Evolutionary conservation across 2,797 vertebrate genomes (phyloP).

Genomic region (Nasua narica): DNA sequence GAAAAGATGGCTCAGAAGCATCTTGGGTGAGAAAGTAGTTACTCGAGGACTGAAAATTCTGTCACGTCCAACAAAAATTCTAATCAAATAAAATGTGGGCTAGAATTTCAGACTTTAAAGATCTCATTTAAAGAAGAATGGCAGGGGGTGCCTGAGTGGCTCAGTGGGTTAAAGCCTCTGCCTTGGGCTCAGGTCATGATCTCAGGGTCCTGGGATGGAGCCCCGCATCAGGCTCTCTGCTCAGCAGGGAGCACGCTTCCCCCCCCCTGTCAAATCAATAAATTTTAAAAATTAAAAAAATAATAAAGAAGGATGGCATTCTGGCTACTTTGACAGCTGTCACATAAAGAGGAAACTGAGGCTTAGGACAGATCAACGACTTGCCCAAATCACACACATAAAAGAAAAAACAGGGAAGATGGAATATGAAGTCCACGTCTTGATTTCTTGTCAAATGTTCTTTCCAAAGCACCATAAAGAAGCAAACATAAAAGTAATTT

Average conservation of each 20-base stretch:
- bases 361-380: background rate
- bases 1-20: background rate
- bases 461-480: background rate
- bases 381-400: background rate
- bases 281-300: too few relatives aligned
- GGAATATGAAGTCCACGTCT: background rate
- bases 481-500: background rate
- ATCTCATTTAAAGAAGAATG: background rate
- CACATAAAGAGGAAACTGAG: background rate
- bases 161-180: too few relatives aligned
- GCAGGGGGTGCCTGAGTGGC: too few relatives aligned
- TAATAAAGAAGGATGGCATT: background rate
- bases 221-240: too few relatives aligned
- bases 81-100: background rate
- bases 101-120: background rate
- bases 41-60: background rate
- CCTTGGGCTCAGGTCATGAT: too few relatives aligned
- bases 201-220: too few relatives aligned
- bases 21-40: background rate
- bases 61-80: background rate
- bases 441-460: background rate
- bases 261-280: too few relatives aligned
- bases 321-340: background rate
- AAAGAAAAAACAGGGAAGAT: background rate
- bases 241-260: too few relatives aligned